These are phyloP conservation scores for Acrocyrtus sp. DNA, from an alignment of 2,888 invertebrate species.

Conservation along the genomic window DNA sequence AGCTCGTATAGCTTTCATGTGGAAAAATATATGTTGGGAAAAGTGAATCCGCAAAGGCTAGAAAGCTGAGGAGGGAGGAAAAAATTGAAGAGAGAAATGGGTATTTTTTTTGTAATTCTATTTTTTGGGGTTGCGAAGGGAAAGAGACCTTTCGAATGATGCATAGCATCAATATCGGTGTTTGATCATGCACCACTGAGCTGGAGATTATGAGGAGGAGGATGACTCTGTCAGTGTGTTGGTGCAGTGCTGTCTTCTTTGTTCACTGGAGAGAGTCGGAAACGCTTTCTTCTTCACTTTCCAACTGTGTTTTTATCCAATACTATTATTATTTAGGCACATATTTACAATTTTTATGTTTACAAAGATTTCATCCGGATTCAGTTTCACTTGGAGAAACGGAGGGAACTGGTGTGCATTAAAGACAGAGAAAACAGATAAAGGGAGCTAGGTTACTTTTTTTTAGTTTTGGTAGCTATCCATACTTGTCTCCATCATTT, in stretches of 20 bases:
- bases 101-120: background rate
- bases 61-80: background rate
- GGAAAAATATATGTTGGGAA: no score
- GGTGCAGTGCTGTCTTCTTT: no score
- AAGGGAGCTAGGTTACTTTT: background rate
- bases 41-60: no score
- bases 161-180: constrained; percentile 38
- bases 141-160: constrained; percentile 9
- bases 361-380: no score
- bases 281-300: no score
- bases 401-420: background rate
- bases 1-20: no score
- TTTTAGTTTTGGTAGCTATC: background rate
- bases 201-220: constrained; percentile 16
- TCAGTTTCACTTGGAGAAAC: no score
- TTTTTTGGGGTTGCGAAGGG: background rate
- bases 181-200: constrained; percentile 29
- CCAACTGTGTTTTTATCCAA: no score
- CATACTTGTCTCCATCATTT: background rate
- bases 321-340: background rate
- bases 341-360: background rate
- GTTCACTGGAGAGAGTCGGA: no score
- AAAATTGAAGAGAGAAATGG: background rate
- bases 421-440: background rate
- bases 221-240: no score